Evolutionary conservation across 2,888 invertebrate genomes (phyloP).

Genomic region (Agrotis ipsilon): DNA sequence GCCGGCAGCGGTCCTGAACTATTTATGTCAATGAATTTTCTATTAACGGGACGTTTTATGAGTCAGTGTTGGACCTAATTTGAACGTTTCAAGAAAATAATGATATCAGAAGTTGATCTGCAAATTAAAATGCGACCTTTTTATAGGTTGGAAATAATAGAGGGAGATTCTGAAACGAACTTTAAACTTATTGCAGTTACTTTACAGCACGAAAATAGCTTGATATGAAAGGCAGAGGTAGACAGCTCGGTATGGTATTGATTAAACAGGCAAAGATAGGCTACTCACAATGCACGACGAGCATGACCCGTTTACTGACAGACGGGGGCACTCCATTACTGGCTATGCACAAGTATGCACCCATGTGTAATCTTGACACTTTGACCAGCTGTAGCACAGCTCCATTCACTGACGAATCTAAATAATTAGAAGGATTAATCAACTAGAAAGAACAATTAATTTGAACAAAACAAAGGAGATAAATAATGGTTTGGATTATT

Average conservation of each 20-base stretch:
- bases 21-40: constrained; percentile 46
- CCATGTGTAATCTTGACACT: constrained; percentile 94
- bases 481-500: constrained; percentile 42
- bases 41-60: constrained; percentile 10
- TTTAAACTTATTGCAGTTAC: neutral
- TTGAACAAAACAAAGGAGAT: constrained; percentile 30
- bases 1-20: constrained; percentile 15
- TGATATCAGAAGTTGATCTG: neutral
- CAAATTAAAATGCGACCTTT: neutral
- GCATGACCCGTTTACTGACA: constrained; percentile 95
- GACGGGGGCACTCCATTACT: constrained; percentile 96
- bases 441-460: constrained; percentile 38
- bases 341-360: constrained; percentile 94
- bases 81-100: neutral
- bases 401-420: constrained; percentile 93
- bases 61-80: constrained; percentile 20
- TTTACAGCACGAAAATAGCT: neutral
- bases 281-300: constrained; percentile 95
- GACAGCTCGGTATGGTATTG: neutral
- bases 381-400: constrained; percentile 92
- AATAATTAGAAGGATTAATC: constrained; percentile 64
- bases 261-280: constrained; percentile 7
- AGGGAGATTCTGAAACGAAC: neutral
- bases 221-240: neutral
- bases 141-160: neutral